phyloP scores from a whole-genome alignment of 2,888 invertebrate genomes.

The Drosophila ustulata region DNA sequence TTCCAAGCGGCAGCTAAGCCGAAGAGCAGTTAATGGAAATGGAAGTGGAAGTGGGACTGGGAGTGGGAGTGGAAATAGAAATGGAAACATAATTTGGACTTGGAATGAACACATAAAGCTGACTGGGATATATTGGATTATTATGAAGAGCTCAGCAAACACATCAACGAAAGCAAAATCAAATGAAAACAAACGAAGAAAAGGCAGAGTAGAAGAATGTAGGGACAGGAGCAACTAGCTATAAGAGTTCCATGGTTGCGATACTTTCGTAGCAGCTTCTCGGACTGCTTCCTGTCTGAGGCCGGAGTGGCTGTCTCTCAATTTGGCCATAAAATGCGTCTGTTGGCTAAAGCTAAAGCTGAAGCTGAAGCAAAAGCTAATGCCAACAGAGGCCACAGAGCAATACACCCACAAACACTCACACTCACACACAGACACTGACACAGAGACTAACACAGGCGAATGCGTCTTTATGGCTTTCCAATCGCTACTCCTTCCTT shows the following conservation, averaged over 20 bases:
- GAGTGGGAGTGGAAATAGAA: not conserved
- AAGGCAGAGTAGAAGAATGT: not conserved
- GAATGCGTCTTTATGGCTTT: slow-evolving; percentile 70
- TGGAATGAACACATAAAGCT: slow-evolving; percentile 8
- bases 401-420: slow-evolving; percentile 20
- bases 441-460: slow-evolving; percentile 9
- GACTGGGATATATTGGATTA: slow-evolving; percentile 14
- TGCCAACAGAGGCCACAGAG: slow-evolving; percentile 30
- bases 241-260: not conserved
- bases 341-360: slow-evolving; percentile 22
- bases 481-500: slow-evolving; percentile 58
- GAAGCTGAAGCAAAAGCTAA: slow-evolving; percentile 19
- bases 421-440: slow-evolving; percentile 8
- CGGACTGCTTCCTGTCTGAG: slow-evolving; percentile 13
- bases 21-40: slow-evolving; percentile 7
- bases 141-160: slow-evolving; percentile 25
- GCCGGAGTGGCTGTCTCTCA: slow-evolving; percentile 38
- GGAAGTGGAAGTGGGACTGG: not conserved
- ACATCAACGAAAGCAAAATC: slow-evolving; percentile 15
- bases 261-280: slow-evolving; percentile 10
- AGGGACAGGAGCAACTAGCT: not conserved
- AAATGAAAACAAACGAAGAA: slow-evolving; percentile 17
- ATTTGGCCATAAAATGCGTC: slow-evolving; percentile 44
- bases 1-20: slow-evolving; percentile 6
- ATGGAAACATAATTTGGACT: not conserved